Evolutionary conservation across 2,888 invertebrate species (phyloP).

Genomic region (Sussaba pulchella): DNA sequence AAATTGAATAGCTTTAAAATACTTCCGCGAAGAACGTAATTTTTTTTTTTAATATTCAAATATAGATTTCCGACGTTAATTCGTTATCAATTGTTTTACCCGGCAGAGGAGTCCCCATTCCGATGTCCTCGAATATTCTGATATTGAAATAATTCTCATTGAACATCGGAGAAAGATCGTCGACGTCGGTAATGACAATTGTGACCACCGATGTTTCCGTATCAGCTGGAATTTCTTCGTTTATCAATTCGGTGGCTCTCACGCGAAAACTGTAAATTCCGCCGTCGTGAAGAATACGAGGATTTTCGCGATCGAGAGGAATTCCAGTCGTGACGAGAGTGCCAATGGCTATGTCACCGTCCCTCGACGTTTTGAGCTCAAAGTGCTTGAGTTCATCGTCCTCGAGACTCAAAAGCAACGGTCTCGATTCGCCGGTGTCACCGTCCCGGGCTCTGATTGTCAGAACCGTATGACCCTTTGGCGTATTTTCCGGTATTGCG

Average conservation of each 20-base stretch:
- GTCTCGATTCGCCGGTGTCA: conserved; percentile 90
- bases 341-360: conserved; percentile 86
- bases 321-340: conserved; percentile 87
- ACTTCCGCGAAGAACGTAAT: too few relatives aligned
- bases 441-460: conserved; percentile 92
- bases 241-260: conserved; percentile 90
- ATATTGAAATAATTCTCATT: conserved; percentile 88
- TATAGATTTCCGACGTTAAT: background rate
- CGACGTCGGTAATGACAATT: conserved; percentile 91
- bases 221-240: conserved; percentile 89
- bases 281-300: conserved; percentile 90
- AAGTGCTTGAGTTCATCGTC: conserved; percentile 90
- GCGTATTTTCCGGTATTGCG: conserved; percentile 90
- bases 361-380: conserved; percentile 85
- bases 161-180: conserved; percentile 91
- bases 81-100: conserved; percentile 68
- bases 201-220: conserved; percentile 89
- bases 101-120: conserved; percentile 88
- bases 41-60: background rate
- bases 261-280: conserved; percentile 91
- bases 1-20: too few relatives aligned
- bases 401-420: conserved; percentile 89
- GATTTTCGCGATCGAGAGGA: conserved; percentile 91
- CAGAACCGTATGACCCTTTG: conserved; percentile 86
- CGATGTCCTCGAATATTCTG: conserved; percentile 91